A percentile compares a stretch with the other conserved stretches of the same genome.
Conservation (phyloP, 2,797 vertebrate genomes). For the Brachyalestes nurse region DNA sequence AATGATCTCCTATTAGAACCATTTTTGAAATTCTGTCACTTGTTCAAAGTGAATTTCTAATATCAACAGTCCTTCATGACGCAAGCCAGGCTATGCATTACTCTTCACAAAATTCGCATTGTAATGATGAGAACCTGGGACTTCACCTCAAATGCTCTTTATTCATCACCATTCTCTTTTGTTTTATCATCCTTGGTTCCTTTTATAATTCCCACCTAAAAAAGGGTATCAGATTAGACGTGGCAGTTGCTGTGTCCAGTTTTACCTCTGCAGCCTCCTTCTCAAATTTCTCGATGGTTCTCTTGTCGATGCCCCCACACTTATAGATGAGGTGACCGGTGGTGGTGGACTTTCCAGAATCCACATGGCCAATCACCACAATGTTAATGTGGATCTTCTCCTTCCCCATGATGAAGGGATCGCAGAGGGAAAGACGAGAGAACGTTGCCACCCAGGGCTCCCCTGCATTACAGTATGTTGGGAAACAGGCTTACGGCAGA, state of each 20-base stretch:
- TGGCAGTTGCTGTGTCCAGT: background rate
- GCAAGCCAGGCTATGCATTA: background rate
- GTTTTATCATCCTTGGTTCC: background rate
- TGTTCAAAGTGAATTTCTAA: too few relatives aligned
- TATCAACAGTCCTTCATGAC: background rate
- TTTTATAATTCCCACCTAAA: background rate
- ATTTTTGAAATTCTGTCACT: too few relatives aligned
- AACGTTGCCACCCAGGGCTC: background rate
- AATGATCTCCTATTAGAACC: too few relatives aligned
- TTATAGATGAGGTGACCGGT: conserved; percentile 88
- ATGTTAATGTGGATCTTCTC: conserved; percentile 89
- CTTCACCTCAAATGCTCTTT: background rate
- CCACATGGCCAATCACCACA: conserved; percentile 86
- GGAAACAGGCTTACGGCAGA: background rate
- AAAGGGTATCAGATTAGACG: background rate
- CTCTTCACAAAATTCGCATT: background rate
- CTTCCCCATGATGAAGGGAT: conserved; percentile 78
- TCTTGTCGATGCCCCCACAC: conserved; percentile 87
- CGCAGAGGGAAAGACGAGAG: conserved; percentile 11
- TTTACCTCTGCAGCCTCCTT: conserved; percentile 86
- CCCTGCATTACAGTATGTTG: background rate
- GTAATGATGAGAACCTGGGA: background rate
- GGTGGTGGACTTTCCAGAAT: conserved; percentile 87
- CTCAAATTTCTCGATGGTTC: conserved; percentile 88
- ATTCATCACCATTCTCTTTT: background rate